Evolutionary conservation across 2,888 invertebrate species (phyloP), one percentile per base, ranked within the genome.

Genomic region (Calephelis perditalis): DNA sequence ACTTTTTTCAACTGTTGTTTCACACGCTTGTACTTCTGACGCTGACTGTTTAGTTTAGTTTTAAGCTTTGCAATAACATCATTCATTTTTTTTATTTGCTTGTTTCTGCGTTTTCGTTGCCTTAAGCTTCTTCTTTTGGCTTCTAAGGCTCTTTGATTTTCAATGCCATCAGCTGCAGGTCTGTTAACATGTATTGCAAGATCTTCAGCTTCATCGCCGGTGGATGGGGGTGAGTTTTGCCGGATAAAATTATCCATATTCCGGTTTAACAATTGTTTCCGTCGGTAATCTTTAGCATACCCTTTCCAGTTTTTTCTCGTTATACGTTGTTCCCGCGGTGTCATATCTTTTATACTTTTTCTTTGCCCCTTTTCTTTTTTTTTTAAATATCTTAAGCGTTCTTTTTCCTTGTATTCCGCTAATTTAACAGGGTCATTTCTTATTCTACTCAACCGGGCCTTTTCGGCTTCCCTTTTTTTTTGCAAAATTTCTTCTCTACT

Each of bases 361-460:
- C 57, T 44, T 36, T 52, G 36, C 8, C 52, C 59, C 37, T 62
- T 68, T 36, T 66, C 66, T 56, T 68, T 68, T 56, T 67, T 68
- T 47, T 46, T 64, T 56, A 63, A 46, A 37, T 67, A 65, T 43
- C 65, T 45, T 56, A 45, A 65, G 37, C 37, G 15, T 65, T 63
- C 47, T 60, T 64, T 67, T 46, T 65, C 63, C 62, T 67, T 63
- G 56, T 63, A 64, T 62, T 65, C 64, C 5, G 63, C 61, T 65
- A 65, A 64, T 66, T 65, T 65, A 57, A 67, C 64, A 46, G 59
- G 68, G 64, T 69, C 65, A 37, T 63, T 67, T 69, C 67, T 69
- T 60, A 68, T 67, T 65, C 55, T 68, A 2, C 55, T 63, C 15
- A 67, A 67, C 59, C 67, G 64, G 64, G 64, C 65, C 63, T 69